Base-by-base conservation (phyloP, 1,140 invertebrate genomes). In the Aphaenogaster floridana region DNA sequence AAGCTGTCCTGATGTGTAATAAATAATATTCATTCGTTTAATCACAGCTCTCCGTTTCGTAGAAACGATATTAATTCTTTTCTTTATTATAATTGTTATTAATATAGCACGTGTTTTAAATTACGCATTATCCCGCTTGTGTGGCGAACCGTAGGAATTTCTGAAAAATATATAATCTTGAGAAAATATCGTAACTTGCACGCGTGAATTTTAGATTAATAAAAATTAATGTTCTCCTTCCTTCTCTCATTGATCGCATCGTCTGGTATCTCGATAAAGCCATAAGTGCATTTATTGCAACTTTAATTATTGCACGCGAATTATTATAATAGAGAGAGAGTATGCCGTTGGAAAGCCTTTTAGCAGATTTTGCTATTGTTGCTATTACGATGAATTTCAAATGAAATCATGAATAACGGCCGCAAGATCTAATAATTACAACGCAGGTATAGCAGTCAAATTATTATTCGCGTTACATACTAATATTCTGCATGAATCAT, bases 351-450 rank as follows among this genome's bases (percentile, higher is more conserved):
- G 28, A 72, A 74, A 84, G 80, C 80, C 69, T 84, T 84, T 84
- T 84, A 84, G 42, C 80, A 84, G 69, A 84, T 84, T 84, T 84
- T 84, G 71, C 80, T 84, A 84, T 84, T 84, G 80, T 84, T 84
- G 57, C 80, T 84, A 74, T 84, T 84, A 84, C 80, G 69, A 84
- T 84, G 69, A 84, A 84, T 84, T 84, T 84, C 80, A 84, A 84
- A 84, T 84, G 80, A 84, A 84, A 84, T 84, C 80, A 84, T 84
- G 80, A 84, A 84, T 84, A 84, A 84, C 57, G 54, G 80, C 80
- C 80, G 80, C 80, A 84, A 84, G 80, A 84, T 84, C 80, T 84
- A 84, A 84, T 84, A 84, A 84, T 84, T 84, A 84, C 57, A 84
- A 74, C 54, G 71, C 42, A 61, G 78, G 80, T 84, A 76, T 76